phyloP scores from a whole-genome alignment of 2,888 invertebrate species.

The Corythucha ciliata region DNA sequence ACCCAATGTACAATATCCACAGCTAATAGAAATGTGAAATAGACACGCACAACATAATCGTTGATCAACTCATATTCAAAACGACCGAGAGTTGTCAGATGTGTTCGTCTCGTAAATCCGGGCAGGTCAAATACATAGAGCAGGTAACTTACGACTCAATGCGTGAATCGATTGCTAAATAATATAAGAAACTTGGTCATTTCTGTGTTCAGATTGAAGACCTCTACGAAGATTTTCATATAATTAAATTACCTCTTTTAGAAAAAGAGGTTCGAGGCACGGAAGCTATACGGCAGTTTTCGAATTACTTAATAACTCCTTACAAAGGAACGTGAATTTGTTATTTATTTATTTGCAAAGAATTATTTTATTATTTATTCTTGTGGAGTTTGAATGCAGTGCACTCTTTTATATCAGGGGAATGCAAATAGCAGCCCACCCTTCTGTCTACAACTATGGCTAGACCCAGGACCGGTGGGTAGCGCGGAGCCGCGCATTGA shows the following conservation, averaged over 20 bases:
- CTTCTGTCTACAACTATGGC: too few relatives aligned
- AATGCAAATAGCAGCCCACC: too few relatives aligned
- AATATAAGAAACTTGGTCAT: neutral
- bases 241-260: constrained; percentile 83
- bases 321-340: too few relatives aligned
- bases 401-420: too few relatives aligned
- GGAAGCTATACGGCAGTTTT: constrained; percentile 73
- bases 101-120: constrained; percentile 79
- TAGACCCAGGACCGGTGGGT: too few relatives aligned
- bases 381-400: too few relatives aligned
- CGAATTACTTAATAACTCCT: constrained; percentile 69
- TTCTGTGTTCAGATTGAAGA: constrained; percentile 64
- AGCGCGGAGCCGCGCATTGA: too few relatives aligned
- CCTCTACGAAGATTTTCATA: constrained; percentile 96
- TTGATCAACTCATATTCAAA: constrained; percentile 81
- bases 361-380: too few relatives aligned
- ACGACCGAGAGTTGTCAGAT: constrained; percentile 69
- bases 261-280: constrained; percentile 92
- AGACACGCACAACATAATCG: constrained; percentile 96
- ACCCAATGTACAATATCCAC: too few relatives aligned
- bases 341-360: too few relatives aligned
- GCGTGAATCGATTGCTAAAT: too few relatives aligned
- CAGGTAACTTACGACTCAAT: constrained; percentile 54
- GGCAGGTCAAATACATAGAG: constrained; percentile 93
- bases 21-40: constrained; percentile 93